Evolutionary conservation across 2,888 invertebrate genomes (phyloP), one percentile per base, ranked within the genome.

Genomic region (Bruchidius siliquastri): DNA sequence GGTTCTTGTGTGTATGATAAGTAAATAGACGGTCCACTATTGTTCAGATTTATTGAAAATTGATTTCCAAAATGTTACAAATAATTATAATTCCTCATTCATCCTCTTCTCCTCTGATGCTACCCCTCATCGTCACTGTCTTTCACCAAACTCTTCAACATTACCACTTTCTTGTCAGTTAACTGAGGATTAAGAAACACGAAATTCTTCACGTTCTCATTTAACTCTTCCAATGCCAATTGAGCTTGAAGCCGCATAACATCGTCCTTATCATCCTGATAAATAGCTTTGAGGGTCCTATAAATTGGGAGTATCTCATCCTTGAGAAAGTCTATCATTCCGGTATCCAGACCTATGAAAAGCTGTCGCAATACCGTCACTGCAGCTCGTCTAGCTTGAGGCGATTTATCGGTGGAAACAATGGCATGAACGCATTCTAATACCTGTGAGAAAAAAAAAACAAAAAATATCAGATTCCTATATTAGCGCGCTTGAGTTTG

Each of bases 351-450:
- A 8, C 96, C 96, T 81, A 91, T 90, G 68, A 96, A 87, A 71
- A 96, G 85, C 79, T 93, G 89, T 67, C 92, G 90, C 76, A 94
- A 88, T n/a, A 95, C 91, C 86, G 94, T 88, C 20, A 94, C 92
- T 4, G 94, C 94, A 3, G 95, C 95, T 81, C 95, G 88, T 72
- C 95, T 88, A 67, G 94, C 94, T 85, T 94, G 93, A 2, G 90
- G 86, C 26, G 91, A 89, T 81, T 91, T 90, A 82, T 96, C 96
- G 0, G 90, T 90, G 82, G 91, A 89, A 81, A 95, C 88, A 78
- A 94, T 89, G 78, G 89, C 89, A 83, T 91, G 90, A 72, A 94
- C 89, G 83, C 93, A 94, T 22, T 90, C 87, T 72, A 95, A 87
- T 72, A 96, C 88, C 94, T 95, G 84, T 70, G 87, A 88, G 78